Evolutionary conservation across 2,113 vertebrate species (phyloP), one percentile per base, ranked within the genome.

Genomic region (Saccopteryx bilineata): DNA sequence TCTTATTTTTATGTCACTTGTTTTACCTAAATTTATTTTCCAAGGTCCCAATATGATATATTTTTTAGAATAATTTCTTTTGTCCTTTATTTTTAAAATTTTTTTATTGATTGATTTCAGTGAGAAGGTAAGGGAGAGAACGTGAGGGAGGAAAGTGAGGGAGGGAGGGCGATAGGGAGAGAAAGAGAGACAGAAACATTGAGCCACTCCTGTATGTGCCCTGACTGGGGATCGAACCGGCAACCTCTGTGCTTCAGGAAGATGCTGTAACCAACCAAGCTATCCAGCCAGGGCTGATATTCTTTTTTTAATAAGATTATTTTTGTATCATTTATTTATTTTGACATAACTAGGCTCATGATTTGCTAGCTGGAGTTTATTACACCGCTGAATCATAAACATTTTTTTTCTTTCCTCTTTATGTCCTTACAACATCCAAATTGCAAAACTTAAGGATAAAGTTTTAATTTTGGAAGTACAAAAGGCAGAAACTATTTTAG

Each of bases 321-420:
- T 97, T 98, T 98, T 98, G 97, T 39, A 98, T 98, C 85, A 98
- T 98, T 98, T 97, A 98, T 98, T 98, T 98, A 98, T 98, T 98
- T 98, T 93, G 94, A 85, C 82, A 87, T 95, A 96, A 65, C 94
- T 97, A 97, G 96, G 95, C 94, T 98, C 91, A 91, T 81, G 95
- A 97, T 85, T 85, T 24, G 58, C 63, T 95, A 98, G 81, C 74
- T 97, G 90, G 93, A 97, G 96, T 87, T 94, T 94, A 84, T 94
- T 97, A 90, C 7, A 50, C 24, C 74, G 26, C 76, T 87, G 86
- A 95, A 56, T 56, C 69, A 85, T 72, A 84, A 94, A 63, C 91
- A 39, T 39, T 96, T 31, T 28, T 92, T 88, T 21, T 90, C 46
- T 95, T 71, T 46, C 91, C 48, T 74, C 87, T 96, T 93, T 91